phyloP scores from a whole-genome alignment of 2,888 invertebrate genomes.

The Agrochola lychnidis region DNA sequence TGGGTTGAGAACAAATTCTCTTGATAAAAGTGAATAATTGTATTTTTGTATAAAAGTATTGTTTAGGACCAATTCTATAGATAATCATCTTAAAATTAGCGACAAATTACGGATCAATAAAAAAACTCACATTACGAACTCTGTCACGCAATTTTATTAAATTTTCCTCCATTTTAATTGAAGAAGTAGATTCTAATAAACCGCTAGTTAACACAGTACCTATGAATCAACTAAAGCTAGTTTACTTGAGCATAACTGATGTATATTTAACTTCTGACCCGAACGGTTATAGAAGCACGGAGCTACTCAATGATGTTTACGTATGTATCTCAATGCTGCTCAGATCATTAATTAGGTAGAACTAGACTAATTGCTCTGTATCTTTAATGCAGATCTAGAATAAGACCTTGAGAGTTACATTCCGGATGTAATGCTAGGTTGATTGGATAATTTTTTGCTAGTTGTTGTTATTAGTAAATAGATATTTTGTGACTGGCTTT shows the following conservation, averaged over 20 bases:
- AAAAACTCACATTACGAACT: constrained; percentile 50
- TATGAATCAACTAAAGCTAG: constrained; percentile 23
- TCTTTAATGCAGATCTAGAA: constrained; percentile 8
- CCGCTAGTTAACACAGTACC: constrained; percentile 3
- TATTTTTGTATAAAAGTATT: background rate
- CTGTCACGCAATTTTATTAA: constrained; percentile 46
- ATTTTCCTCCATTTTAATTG: constrained; percentile 49
- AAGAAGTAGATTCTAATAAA: background rate
- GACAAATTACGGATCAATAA: background rate
- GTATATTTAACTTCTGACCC: constrained; percentile 21
- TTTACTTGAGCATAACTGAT: background rate
- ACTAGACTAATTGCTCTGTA: constrained; percentile 37
- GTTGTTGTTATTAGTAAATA: background rate
- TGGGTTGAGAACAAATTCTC: no score
- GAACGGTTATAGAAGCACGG: constrained; percentile 12
- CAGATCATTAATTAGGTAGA: constrained; percentile 39
- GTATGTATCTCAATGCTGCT: constrained; percentile 18
- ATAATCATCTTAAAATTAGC: background rate
- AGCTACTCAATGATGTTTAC: constrained; percentile 19
- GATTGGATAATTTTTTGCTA: background rate
- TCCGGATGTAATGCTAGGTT: background rate
- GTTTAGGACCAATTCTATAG: background rate
- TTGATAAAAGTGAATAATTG: no score
- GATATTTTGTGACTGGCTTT: background rate
- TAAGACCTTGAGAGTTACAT: constrained; percentile 14